Percentiles rank a stretch among this genome's conserved stretches.
Conservation (phyloP, 2,888 invertebrate species). For the Archaeoteleia sp. region DNA sequence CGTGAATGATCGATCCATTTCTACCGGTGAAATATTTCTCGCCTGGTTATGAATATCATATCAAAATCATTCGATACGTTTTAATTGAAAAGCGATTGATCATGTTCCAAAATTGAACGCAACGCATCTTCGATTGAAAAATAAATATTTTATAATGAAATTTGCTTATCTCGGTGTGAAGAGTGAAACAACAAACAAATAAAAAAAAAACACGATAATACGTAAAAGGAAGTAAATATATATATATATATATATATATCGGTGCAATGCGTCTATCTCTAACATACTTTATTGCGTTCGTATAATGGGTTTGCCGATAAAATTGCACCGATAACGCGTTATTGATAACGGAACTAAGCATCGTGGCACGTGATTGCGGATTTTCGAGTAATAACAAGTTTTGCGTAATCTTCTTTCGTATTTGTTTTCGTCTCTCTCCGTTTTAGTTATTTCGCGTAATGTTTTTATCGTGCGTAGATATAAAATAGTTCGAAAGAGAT, state of each 20-base stretch:
- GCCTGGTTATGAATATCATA: too few species aligned
- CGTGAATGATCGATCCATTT: too few species aligned
- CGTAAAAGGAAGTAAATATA: conserved; percentile 27
- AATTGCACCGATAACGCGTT: conserved; percentile 29
- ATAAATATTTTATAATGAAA: conserved; percentile 4
- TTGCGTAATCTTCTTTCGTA: neutral
- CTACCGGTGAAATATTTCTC: neutral
- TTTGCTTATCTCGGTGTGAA: conserved; percentile 19
- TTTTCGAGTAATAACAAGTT: conserved; percentile 15
- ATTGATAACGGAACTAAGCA: conserved; percentile 35
- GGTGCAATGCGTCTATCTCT: conserved; percentile 22
- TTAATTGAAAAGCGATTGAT: conserved; percentile 21
- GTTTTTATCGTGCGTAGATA: neutral
- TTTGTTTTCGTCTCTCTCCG: neutral
- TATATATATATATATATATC: conserved; percentile 3
- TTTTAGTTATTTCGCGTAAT: neutral
- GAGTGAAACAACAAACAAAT: neutral
- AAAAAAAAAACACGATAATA: conserved; percentile 31
- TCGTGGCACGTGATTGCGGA: conserved; percentile 21
- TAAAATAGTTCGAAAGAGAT: neutral
- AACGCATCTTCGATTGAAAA: conserved; percentile 11
- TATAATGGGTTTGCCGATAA: conserved; percentile 38
- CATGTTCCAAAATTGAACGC: conserved; percentile 1
- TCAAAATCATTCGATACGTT: conserved; percentile 6
- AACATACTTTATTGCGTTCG: conserved; percentile 28